Conservation (phyloP, 2,888 invertebrate species). For the Eristalinus sepulchralis region DNA sequence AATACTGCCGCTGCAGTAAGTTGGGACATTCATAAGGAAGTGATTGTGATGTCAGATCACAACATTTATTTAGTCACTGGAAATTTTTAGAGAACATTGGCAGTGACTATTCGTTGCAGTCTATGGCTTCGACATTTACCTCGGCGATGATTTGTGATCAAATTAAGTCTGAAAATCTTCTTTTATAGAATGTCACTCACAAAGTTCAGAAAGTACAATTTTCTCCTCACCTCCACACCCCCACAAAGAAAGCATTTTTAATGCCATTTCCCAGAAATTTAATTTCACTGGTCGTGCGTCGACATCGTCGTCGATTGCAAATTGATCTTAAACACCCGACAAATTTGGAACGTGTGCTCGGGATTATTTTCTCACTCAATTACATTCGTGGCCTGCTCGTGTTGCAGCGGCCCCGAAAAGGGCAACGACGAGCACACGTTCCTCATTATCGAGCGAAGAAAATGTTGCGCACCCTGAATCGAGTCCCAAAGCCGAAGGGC, state of each 20-base stretch:
- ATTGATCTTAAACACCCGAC: conserved; percentile 59
- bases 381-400: conserved; percentile 35
- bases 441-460: conserved; percentile 46
- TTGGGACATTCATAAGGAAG: too few species aligned
- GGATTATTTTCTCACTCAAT: conserved; percentile 67
- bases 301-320: conserved; percentile 5
- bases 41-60: too few species aligned
- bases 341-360: conserved; percentile 64
- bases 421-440: conserved; percentile 55
- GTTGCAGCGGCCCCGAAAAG: conserved; percentile 56
- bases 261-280: conserved; percentile 7
- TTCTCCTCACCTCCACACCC: too few species aligned
- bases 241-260: background rate
- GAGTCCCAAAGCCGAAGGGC: background rate
- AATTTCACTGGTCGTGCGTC: background rate
- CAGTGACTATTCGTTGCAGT: too few species aligned
- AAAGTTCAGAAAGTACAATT: too few species aligned
- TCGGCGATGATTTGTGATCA: too few species aligned
- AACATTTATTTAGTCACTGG: too few species aligned
- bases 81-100: too few species aligned
- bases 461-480: conserved; percentile 18
- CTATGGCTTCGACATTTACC: too few species aligned
- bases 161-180: too few species aligned
- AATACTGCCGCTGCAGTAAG: too few species aligned
- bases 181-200: too few species aligned